Conservation (phyloP, 2,888 invertebrate genomes). For the Teinopalpus imperialis region DNA sequence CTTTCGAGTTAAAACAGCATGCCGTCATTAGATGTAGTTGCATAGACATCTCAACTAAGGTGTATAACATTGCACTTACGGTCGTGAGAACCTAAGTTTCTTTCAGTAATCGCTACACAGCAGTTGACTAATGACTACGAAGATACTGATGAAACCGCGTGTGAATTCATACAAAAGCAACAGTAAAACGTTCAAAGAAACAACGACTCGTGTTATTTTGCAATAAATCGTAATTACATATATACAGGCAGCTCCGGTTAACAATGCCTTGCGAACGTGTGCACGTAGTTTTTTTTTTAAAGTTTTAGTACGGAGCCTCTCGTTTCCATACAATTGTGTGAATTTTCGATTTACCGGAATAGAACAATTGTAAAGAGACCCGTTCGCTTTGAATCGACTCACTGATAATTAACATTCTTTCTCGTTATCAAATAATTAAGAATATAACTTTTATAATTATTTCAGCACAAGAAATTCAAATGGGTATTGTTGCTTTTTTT, state of each 20-base stretch:
- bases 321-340: conserved; percentile 22
- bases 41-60: conserved; percentile 2
- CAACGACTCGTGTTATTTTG: conserved; percentile 15
- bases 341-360: conserved; percentile 20
- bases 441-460: too few relatives aligned
- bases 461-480: too few relatives aligned
- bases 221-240: conserved; percentile 21
- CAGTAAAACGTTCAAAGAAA: conserved; percentile 28
- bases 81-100: conserved; percentile 21
- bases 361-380: conserved; percentile 11
- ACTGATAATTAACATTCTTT: conserved; percentile 13
- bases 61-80: conserved; percentile 7
- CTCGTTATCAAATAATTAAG: not conserved
- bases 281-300: conserved; percentile 21
- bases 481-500: too few relatives aligned
- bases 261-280: conserved; percentile 18
- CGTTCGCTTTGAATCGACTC: conserved; percentile 1
- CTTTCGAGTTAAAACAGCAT: not conserved
- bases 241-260: not conserved
- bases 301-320: conserved; percentile 12
- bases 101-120: conserved; percentile 41
- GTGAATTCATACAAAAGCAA: conserved; percentile 44
- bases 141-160: conserved; percentile 45
- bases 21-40: not conserved
- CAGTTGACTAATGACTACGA: conserved; percentile 51